Conservation (phyloP, 2,888 invertebrate genomes). For the Platyscelio sp. region DNA sequence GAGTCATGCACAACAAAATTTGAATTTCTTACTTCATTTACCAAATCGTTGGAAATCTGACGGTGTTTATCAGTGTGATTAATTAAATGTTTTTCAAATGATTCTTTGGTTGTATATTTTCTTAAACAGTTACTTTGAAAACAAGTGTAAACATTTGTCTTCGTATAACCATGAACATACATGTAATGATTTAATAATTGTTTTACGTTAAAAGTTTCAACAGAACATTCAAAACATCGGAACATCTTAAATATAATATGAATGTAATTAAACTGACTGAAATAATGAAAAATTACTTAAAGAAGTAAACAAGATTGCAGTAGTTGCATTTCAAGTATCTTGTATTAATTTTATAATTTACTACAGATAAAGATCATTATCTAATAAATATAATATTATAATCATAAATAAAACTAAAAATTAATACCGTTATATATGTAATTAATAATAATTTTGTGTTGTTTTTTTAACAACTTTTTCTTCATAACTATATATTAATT, state of each 20-base stretch:
- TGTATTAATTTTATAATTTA: no score
- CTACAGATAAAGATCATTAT: no score
- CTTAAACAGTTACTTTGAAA: not conserved
- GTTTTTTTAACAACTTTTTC: no score
- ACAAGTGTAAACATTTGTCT: not conserved
- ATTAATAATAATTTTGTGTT: no score
- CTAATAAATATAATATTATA: not conserved
- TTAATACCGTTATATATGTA: no score
- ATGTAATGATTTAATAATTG: not conserved
- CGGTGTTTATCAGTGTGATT: not conserved
- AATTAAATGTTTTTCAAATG: conserved; percentile 4
- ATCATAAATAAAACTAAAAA: not conserved
- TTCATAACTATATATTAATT: not conserved
- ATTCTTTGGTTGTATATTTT: not conserved
- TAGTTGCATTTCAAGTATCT: no score
- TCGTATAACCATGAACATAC: not conserved
- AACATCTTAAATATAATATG: not conserved
- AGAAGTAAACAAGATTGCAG: not conserved
- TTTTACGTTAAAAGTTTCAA: not conserved
- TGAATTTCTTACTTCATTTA: not conserved
- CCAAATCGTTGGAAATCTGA: not conserved
- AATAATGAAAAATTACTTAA: not conserved
- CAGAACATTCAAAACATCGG: not conserved
- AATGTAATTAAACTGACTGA: not conserved
- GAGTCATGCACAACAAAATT: not conserved